These are phyloP conservation scores for Propithecus perrieri DNA, from an alignment of 2,797 vertebrate species.

Conservation along the genomic window DNA sequence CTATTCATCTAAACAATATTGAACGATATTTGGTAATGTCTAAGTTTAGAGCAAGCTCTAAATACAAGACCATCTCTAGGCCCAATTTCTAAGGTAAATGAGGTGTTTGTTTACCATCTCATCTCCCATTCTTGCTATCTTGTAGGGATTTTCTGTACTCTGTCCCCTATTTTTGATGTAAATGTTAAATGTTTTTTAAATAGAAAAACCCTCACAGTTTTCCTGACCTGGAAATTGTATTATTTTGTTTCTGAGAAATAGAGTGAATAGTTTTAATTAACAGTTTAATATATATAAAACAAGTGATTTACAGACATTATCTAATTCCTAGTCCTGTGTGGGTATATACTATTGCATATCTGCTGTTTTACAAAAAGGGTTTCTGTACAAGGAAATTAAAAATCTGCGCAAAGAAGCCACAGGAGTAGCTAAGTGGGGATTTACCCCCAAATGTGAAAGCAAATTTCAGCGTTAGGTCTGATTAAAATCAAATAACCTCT, in stretches of 20 bases:
- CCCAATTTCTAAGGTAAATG: background rate
- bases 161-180: background rate
- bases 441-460: background rate
- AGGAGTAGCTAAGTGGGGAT: background rate
- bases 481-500: background rate
- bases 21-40: background rate
- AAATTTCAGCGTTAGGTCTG: background rate
- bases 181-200: background rate
- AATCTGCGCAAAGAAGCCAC: background rate
- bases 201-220: background rate
- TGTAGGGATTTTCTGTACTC: background rate
- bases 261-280: background rate
- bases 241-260: constrained; percentile 4
- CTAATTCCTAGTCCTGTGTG: background rate
- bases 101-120: background rate
- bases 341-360: background rate
- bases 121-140: background rate
- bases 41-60: background rate
- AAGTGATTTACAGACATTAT: background rate
- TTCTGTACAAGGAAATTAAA: background rate
- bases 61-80: background rate
- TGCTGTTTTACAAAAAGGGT: background rate
- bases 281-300: background rate
- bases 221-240: background rate
- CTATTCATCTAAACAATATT: background rate